Evolutionary conservation across 2,797 vertebrate genomes (phyloP).

Genomic region (Coilia nasus): DNA sequence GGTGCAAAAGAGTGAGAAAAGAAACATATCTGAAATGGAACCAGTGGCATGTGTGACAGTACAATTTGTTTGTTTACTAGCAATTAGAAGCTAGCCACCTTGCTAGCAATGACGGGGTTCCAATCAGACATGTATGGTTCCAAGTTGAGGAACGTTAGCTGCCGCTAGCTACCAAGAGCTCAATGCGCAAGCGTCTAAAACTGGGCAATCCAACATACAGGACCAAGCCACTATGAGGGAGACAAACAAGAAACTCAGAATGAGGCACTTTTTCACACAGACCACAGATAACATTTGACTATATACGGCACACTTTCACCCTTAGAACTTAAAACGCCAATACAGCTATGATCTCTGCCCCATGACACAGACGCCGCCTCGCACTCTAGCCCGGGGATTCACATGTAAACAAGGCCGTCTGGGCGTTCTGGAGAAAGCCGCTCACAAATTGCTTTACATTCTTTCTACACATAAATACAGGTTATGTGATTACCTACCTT

Average conservation of each 20-base stretch:
- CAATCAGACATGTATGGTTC: not conserved
- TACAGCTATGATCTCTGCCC: conserved; percentile 38
- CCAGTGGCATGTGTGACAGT: not conserved
- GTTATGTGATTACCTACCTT: conserved; percentile 66
- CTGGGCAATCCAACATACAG: not conserved
- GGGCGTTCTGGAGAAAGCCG: conserved; percentile 46
- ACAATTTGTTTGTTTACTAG: conserved; percentile 48
- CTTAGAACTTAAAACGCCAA: conserved; percentile 29
- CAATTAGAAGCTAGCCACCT: conserved; percentile 27
- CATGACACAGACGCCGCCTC: conserved; percentile 53
- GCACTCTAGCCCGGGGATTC: conserved; percentile 69
- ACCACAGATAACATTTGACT: not conserved
- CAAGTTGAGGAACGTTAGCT: conserved; percentile 36
- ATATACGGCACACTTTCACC: conserved; percentile 8
- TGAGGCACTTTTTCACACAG: not conserved
- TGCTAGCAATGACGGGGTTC: not conserved
- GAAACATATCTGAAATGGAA: not conserved
- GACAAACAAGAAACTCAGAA: not conserved
- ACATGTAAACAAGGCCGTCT: conserved; percentile 84
- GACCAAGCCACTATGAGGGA: not conserved
- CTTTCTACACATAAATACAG: not conserved
- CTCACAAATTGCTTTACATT: not conserved
- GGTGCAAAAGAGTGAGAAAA: not conserved
- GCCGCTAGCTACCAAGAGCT: conserved; percentile 16
- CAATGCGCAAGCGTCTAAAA: conserved; percentile 26